phyloP scores from a whole-genome alignment of 2,888 invertebrate species.

The Hydrotaea cyrtoneurina region DNA sequence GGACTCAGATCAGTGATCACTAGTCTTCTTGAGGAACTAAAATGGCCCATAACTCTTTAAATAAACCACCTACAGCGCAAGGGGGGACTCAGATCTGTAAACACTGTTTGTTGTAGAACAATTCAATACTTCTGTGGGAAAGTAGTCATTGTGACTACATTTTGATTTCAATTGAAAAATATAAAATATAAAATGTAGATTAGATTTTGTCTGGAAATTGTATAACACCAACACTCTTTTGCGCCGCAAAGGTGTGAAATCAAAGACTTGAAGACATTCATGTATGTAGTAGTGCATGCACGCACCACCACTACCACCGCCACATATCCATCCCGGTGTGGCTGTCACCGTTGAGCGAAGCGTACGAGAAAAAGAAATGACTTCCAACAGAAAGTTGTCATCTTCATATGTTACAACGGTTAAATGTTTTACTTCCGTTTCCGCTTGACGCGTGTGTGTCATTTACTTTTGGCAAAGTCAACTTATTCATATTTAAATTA shows the following conservation, averaged over 20 bases:
- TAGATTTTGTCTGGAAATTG: slow-evolving; percentile 16
- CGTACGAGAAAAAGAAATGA: slow-evolving; percentile 1
- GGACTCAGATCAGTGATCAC: too few relatives aligned
- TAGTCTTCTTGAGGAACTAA: too few relatives aligned
- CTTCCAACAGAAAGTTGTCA: slow-evolving; percentile 54
- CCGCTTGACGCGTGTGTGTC: slow-evolving; percentile 74
- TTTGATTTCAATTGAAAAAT: slow-evolving; percentile 21
- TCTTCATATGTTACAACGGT: slow-evolving; percentile 54
- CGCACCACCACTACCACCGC: background rate
- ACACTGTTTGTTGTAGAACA: too few relatives aligned
- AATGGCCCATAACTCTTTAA: too few relatives aligned
- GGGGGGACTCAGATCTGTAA: too few relatives aligned
- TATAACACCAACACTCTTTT: background rate
- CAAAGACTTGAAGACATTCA: slow-evolving; percentile 17
- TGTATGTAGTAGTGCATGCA: background rate
- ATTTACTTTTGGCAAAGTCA: slow-evolving; percentile 39
- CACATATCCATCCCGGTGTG: background rate
- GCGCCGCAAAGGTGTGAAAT: slow-evolving; percentile 53
- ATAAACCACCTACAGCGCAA: too few relatives aligned
- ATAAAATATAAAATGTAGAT: slow-evolving; percentile 42
- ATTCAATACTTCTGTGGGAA: too few relatives aligned
- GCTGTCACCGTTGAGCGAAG: background rate
- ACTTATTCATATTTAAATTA: slow-evolving; percentile 63
- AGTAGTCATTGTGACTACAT: slow-evolving; percentile 1
- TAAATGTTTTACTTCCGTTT: slow-evolving; percentile 79